Base-by-base conservation (phyloP, 2,888 invertebrate genomes). In the Stramonita haemastoma region DNA sequence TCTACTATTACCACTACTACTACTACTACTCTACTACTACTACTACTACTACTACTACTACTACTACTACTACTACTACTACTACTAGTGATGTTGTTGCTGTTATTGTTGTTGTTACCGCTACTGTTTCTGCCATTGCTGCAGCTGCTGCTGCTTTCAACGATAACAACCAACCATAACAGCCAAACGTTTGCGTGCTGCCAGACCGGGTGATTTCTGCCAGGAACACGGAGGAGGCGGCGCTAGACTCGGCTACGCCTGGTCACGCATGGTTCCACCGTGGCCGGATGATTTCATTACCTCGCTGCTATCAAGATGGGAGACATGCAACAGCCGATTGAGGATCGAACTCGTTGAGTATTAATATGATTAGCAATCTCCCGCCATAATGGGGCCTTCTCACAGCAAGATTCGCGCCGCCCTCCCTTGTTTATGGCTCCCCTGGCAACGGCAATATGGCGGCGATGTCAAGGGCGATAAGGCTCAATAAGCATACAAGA, bases 391-490 rank as follows among this genome's bases (percentile, higher is more conserved):
- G 79, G 29, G 29, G 1, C 32, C 4, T 79, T 6, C 66, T 17
- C 66, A 66, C 79, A n/a, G 79, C 29, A n/a, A 79, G 29, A 5
- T 46, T 22, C 79, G 19, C 32, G 79, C 15, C 79, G 79, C 29
- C 15, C 29, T 79, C 15, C 15, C 83, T 36, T 83, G 36, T 83
- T 83, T 83, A 83, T 83, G 83, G 83, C 83, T 83, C 83, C 83
- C 84, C 11, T 57, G 84, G n/a, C 29, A 57, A 46, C 84, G 46
- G 84, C 26, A 84, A 46, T 56, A 84, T 84, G 84, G 84, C 56
- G 46, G n/a, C 57, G 84, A 84, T 56, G 56, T 26, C 84, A 84
- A n/a, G 84, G 84, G 56, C 84, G 84, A 84, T 84, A 84, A 84
- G 34, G 56, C 84, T 56, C 84, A 36, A 84, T 84, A 84, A 5